These are phyloP conservation scores for Phyllotis vaccarum DNA, from an alignment of 2,797 vertebrate genomes.

Conservation along the genomic window DNA sequence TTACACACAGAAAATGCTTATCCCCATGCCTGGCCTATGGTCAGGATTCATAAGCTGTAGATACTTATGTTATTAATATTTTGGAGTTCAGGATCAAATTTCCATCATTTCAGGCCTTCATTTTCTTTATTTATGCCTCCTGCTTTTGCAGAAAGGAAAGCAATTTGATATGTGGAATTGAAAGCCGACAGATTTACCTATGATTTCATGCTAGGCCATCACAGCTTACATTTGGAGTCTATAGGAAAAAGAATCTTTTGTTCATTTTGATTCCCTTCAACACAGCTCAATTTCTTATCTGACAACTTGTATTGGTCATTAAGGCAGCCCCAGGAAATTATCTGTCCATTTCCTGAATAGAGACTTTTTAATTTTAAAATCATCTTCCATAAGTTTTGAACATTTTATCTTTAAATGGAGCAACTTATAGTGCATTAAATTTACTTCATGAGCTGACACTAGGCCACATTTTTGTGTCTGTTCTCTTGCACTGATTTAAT, in stretches of 20 bases:
- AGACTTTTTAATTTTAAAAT: constrained; percentile 69
- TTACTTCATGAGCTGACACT: constrained; percentile 62
- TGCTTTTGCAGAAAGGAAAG: constrained; percentile 7
- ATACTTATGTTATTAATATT: constrained; percentile 41
- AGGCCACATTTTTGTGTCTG: constrained; percentile 64
- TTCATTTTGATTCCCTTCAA: constrained; percentile 37
- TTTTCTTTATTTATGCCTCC: constrained; percentile 61
- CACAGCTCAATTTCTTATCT: constrained; percentile 36
- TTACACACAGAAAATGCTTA: not conserved
- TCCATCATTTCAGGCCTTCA: constrained; percentile 52
- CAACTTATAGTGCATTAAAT: constrained; percentile 19
- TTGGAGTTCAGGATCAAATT: constrained; percentile 54
- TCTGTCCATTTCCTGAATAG: constrained; percentile 55
- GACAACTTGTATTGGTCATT: constrained; percentile 50
- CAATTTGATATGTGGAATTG: constrained; percentile 57
- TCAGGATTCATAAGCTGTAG: constrained; percentile 14
- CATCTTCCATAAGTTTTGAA: constrained; percentile 19
- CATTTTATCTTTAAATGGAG: constrained; percentile 64
- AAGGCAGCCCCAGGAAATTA: not conserved
- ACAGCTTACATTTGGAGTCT: constrained; percentile 43
- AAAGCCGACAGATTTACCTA: constrained; percentile 49
- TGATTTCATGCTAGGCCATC: constrained; percentile 44
- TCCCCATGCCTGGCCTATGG: not conserved
- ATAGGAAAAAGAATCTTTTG: constrained; percentile 1
- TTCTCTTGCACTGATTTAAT: constrained; percentile 63